A percentile compares a stretch with the other conserved stretches of the same genome.
phyloP scores from a whole-genome alignment of 2,888 invertebrate species.

The Chymomyza procnemis region DNA sequence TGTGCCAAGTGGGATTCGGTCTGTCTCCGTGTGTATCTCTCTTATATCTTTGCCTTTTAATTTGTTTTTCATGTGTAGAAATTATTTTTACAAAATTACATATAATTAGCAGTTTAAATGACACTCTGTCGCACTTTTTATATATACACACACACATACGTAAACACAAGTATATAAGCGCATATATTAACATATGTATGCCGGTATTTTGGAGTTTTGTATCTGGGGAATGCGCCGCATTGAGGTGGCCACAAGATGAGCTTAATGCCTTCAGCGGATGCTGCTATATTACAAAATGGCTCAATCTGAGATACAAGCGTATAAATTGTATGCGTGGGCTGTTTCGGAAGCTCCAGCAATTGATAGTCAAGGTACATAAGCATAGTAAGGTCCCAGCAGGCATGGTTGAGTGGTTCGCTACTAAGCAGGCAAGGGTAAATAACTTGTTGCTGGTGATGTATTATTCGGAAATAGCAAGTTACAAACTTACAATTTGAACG shows the following conservation, averaged over 20 bases:
- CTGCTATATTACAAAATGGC: neutral
- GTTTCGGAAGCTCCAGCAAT: neutral
- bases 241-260: neutral
- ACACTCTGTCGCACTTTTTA: neutral
- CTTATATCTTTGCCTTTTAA: constrained; percentile 33
- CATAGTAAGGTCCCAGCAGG: neutral
- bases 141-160: neutral
- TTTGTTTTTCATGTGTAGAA: constrained; percentile 47
- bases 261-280: neutral
- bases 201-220: neutral
- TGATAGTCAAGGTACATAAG: neutral
- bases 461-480: no score
- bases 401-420: neutral
- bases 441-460: no score
- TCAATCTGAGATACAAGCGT: neutral
- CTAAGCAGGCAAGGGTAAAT: no score
- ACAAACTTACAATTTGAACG: no score
- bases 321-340: neutral
- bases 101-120: constrained; percentile 50
- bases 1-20: neutral
- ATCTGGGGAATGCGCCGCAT: neutral
- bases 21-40: no score
- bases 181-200: neutral
- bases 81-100: constrained; percentile 56
- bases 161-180: no score